Conservation (phyloP, 2,113 vertebrate genomes). For the Cyprinodon tularosa region DNA sequence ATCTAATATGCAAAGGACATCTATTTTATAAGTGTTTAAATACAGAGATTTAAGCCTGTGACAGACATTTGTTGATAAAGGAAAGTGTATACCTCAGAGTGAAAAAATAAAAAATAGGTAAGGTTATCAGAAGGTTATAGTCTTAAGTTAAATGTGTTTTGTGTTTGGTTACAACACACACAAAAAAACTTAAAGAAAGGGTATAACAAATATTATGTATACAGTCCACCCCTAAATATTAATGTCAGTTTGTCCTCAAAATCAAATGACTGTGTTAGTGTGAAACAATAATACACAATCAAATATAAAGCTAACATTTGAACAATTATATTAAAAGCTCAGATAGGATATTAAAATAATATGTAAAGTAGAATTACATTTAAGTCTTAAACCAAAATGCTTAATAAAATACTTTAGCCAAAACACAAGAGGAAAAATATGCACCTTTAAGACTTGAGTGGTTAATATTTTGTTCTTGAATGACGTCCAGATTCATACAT, state of each 20-base stretch:
- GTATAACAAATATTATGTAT: too few species aligned
- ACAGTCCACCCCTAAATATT: too few species aligned
- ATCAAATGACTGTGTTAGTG: not conserved
- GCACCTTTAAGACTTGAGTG: not conserved
- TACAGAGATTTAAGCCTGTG: not conserved
- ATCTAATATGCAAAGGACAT: not conserved
- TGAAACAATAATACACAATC: not conserved
- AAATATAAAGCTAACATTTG: not conserved
- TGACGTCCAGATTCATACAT: not conserved
- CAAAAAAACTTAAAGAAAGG: too few species aligned
- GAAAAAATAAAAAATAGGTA: not conserved
- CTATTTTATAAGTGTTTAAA: not conserved
- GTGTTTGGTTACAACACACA: too few species aligned
- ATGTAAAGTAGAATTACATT: not conserved
- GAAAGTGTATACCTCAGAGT: not conserved
- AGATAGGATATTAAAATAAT: not conserved
- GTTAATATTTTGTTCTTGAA: not conserved
- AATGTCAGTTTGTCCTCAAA: not conserved
- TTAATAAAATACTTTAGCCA: not conserved
- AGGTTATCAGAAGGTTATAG: not conserved
- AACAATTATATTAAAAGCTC: not conserved
- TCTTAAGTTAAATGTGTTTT: too few species aligned
- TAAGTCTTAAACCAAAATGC: not conserved
- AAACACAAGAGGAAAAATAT: not conserved
- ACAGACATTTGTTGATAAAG: slow-evolving; percentile 14